Evolutionary conservation across 2,113 vertebrate genomes (phyloP).

Genomic region (Epinephelus cyanopodus): DNA sequence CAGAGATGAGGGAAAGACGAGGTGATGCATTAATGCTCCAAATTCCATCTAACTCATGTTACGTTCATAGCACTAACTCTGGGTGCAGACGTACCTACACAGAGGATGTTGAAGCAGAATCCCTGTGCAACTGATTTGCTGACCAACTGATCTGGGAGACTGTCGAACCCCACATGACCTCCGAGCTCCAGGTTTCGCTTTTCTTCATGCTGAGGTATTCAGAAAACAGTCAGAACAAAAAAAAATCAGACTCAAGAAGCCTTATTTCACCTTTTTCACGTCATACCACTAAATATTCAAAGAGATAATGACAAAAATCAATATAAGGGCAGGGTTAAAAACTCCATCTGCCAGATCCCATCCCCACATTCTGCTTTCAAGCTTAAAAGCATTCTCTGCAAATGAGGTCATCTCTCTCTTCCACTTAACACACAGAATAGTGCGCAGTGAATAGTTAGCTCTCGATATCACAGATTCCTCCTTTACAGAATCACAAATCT

Average conservation of each 20-base stretch:
- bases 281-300: conserved; percentile 3
- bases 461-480: conserved; percentile 5
- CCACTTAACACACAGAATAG: conserved; percentile 32
- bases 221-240: conserved; percentile 23
- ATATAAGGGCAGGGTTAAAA: background rate
- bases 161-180: conserved; percentile 96
- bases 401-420: conserved; percentile 61
- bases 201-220: conserved; percentile 87
- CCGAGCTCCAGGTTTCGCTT: conserved; percentile 90
- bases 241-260: background rate
- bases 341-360: conserved; percentile 20
- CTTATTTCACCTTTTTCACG: background rate
- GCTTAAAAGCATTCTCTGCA: conserved; percentile 50
- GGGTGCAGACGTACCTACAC: conserved; percentile 89
- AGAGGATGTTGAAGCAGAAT: conserved; percentile 98
- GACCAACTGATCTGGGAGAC: conserved; percentile 96
- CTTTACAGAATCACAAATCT: background rate
- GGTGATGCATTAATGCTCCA: background rate
- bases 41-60: background rate
- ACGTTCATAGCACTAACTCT: background rate
- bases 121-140: conserved; percentile 94
- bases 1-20: background rate
- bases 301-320: background rate
- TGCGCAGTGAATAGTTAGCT: conserved; percentile 3
- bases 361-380: conserved; percentile 25